Base-by-base conservation (phyloP, 2,888 invertebrate genomes). In the Sphaerophoria rueppellii region DNA sequence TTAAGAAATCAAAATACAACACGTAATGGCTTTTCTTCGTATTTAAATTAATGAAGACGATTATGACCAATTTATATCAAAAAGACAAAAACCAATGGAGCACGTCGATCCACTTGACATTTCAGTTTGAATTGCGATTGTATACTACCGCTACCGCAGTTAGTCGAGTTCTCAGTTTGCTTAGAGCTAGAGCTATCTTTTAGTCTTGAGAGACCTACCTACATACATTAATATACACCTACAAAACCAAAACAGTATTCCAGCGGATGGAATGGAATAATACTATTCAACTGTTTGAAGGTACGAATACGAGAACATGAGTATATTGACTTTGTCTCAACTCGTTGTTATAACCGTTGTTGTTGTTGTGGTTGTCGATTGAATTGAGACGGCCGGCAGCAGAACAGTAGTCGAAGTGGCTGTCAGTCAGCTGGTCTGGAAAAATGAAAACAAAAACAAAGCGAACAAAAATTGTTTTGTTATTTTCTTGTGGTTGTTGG, bases 111-210 rank as follows among this genome's bases (percentile, higher is more conserved):
- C 52, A 83, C 71, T 83, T 75, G 75, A 83, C 82, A 75, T 79
- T 52, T 52, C 79, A 75, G 79, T 71, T 75, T 74, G 82, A 83
- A 79, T 74, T 55, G 54, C 67, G 65, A 11, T 67, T 75, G 60
- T 46, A 65, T 79, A 83, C 82, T 24, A 24, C 24, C 24, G 24
- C 24, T 24, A 24, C 24, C 50, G 65, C 16, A 37, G 65, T 16
- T 16, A 4, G 50, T 50, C 16, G 50, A 75, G 58, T 71, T 46
- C 71, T 67, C 34, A 57, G 35, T 60, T 74, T 50, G 70, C 16
- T 34, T 71, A 60, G 74, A 55, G 16, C 48, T 40, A 52, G 52
- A n/a, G 48, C n/a, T 14, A n/a, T 4, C 5, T 11, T 43, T 11
- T 43, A 43, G 40, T 9, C 40, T 43, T 24, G 65, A 60, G 71